A percentile compares a stretch with the other conserved stretches of the same genome.
phyloP scores from a whole-genome alignment of 1,140 invertebrate species.

The Bacillus rossius region DNA sequence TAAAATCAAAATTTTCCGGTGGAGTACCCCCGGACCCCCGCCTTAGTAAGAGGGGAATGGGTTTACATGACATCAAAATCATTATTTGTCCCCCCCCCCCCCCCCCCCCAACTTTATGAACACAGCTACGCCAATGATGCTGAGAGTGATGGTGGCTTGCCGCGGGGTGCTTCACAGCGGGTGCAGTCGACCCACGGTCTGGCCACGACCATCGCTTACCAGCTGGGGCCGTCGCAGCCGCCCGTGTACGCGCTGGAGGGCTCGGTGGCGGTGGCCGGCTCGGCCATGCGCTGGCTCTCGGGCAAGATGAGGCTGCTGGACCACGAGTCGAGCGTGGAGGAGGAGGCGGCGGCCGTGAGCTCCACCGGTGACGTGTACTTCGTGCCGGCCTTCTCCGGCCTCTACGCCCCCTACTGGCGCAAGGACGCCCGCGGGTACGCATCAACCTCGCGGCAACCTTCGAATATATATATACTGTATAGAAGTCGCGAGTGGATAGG shows the following conservation, averaged over 20 bases:
- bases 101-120: too few species aligned
- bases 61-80: too few species aligned
- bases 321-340: slow-evolving; percentile 72
- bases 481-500: too few species aligned
- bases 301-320: slow-evolving; percentile 80
- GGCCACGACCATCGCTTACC: slow-evolving; percentile 89
- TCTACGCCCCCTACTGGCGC: slow-evolving; percentile 94
- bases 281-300: slow-evolving; percentile 81
- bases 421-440: slow-evolving; percentile 80
- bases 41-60: too few species aligned
- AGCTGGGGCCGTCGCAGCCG: slow-evolving; percentile 73
- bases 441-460: too few species aligned
- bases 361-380: slow-evolving; percentile 87
- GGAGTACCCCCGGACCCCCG: too few species aligned
- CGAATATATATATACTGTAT: too few species aligned
- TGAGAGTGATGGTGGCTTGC: background rate
- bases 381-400: slow-evolving; percentile 91
- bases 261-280: slow-evolving; percentile 88
- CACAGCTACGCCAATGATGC: too few species aligned
- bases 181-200: slow-evolving; percentile 84
- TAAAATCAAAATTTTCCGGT: too few species aligned
- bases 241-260: slow-evolving; percentile 87
- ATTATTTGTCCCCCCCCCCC: too few species aligned
- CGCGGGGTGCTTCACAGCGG: slow-evolving; percentile 50
- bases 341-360: slow-evolving; percentile 63